Conservation (phyloP, 1,140 invertebrate genomes). For the Drosophila pseudoobscura region DNA sequence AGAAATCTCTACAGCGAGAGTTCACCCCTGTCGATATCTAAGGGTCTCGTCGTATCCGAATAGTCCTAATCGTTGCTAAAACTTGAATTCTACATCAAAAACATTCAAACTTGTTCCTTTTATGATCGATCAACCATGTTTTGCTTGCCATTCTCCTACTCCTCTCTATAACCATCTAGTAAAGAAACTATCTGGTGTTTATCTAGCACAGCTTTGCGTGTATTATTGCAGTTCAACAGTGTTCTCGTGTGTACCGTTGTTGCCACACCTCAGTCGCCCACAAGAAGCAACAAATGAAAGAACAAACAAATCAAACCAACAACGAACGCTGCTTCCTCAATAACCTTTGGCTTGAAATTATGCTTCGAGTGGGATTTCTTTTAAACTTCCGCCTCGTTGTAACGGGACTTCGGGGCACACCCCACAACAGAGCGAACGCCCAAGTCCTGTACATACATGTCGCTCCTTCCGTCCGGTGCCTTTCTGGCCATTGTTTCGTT, state of each 20-base stretch:
- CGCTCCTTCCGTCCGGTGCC: slow-evolving; percentile 40
- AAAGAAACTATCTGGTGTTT: too few species aligned
- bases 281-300: slow-evolving; percentile 15
- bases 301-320: slow-evolving; percentile 42
- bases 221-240: background rate
- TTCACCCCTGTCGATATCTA: too few species aligned
- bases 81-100: too few species aligned
- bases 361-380: slow-evolving; percentile 59
- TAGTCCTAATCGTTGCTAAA: too few species aligned
- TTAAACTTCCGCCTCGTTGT: slow-evolving; percentile 49
- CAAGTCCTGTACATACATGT: slow-evolving; percentile 22
- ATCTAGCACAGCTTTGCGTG: background rate
- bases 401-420: slow-evolving; percentile 15
- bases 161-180: too few species aligned
- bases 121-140: too few species aligned
- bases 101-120: too few species aligned
- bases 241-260: background rate
- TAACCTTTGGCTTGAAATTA: slow-evolving; percentile 59
- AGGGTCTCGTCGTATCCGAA: too few species aligned
- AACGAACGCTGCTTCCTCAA: slow-evolving; percentile 46
- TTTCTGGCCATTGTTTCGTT: slow-evolving; percentile 61
- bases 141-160: too few species aligned
- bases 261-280: slow-evolving; percentile 20
- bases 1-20: too few species aligned
- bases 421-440: background rate